These are phyloP conservation scores for Drosophila paulistorum DNA, from an alignment of 1,140 invertebrate species.

Conservation along the genomic window DNA sequence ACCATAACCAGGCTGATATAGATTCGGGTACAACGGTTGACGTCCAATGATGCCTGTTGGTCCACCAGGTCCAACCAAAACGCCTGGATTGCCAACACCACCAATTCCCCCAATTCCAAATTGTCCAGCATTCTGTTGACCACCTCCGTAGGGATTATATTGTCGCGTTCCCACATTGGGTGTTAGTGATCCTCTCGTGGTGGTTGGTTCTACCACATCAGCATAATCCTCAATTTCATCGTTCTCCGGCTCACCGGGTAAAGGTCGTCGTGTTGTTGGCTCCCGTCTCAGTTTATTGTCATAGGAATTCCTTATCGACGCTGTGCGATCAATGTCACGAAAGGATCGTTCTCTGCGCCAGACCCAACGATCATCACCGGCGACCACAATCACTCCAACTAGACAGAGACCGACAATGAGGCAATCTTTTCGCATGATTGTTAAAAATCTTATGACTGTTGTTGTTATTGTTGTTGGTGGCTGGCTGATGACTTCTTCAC, in stretches of 20 bases:
- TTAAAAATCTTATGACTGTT: conserved; percentile 2
- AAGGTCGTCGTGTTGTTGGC: conserved; percentile 66
- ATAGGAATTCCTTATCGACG: conserved; percentile 44
- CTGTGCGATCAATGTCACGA: conserved; percentile 47
- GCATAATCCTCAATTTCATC: conserved; percentile 79
- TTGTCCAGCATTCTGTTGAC: conserved; percentile 54
- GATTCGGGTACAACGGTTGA: conserved; percentile 46
- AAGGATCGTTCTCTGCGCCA: conserved; percentile 68
- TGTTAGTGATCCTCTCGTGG: conserved; percentile 12
- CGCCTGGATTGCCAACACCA: conserved; percentile 71
- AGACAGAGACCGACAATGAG: conserved; percentile 51
- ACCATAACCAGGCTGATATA: conserved; percentile 54
- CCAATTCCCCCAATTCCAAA: conserved; percentile 36
- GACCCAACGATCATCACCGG: conserved; percentile 58
- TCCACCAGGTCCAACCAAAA: conserved; percentile 85
- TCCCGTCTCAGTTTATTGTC: conserved; percentile 61
- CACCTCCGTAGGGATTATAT: conserved; percentile 58
- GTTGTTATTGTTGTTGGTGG: conserved; percentile 2
- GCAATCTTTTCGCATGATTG: conserved; percentile 66
- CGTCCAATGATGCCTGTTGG: conserved; percentile 84
- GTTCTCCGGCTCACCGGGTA: conserved; percentile 70
- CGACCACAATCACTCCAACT: conserved; percentile 26
- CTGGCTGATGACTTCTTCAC: conserved; percentile 36
- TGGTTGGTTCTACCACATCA: conserved; percentile 55
- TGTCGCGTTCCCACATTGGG: conserved; percentile 68